Evolutionary conservation across 2,888 invertebrate species (phyloP), one percentile per base, ranked within the genome.

Genomic region (Phyto melanocephala): DNA sequence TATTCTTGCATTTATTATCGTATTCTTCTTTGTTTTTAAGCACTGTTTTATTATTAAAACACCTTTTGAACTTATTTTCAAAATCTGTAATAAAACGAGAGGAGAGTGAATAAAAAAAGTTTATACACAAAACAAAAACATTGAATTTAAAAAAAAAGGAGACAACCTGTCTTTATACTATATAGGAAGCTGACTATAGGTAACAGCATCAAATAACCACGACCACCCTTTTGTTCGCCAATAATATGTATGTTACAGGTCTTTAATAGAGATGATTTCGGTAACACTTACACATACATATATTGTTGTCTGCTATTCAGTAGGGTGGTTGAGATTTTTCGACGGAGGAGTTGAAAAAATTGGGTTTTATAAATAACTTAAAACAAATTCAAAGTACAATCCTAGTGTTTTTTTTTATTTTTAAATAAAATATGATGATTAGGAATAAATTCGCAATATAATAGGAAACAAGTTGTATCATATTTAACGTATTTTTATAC

Each of bases 21-120:
- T 75, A 70, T 71, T 78, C 60, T 70, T 78, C 67, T 72, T 78
- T 82, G 75, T 42, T 65, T 63, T 74, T 42, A 58, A 77, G 68
- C 67, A 40, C 45, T 60, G 13, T 42, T 75, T 28, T 35, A 35
- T 37, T 40, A 58, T 28, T 74, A 67, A 42, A 72, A 81, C 67
- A 79, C 78, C 81, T 70, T 75, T 75, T 78, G 70, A 82, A 70
- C 75, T 47, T 6, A 65, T 60, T 63, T 75, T 82, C 70, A 75
- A 63, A 81, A 62, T 81, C 54, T 63, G 62, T 22, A 10, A 68
- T 35, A 4, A 68, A 56, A 47, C 37, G 54, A 11, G 17, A 15
- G n/a, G 17, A 42, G 15, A 71, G 37, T 28, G 8, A 6, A n/a
- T 28, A 0, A 72, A 52, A 62, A 17, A 50, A 37, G 28, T n/a